Base-by-base conservation (phyloP, 1,140 invertebrate genomes). In the Drosophila saltans region DNA sequence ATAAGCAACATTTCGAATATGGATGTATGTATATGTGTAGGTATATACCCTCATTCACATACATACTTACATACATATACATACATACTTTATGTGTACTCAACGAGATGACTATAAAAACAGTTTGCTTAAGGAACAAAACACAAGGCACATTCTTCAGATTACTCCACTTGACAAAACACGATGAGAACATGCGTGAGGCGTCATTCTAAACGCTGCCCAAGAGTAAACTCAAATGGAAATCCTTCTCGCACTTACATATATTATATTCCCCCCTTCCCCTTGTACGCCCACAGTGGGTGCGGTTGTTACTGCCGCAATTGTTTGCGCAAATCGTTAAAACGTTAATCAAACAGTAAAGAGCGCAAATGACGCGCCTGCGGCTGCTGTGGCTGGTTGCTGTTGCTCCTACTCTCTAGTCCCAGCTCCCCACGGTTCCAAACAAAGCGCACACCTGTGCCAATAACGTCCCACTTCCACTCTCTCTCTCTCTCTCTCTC, bases 311-410 rank as follows among this genome's bases (percentile, higher is more conserved):
- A 66, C 75, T 66, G 82, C 66, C 75, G 43, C 83, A 86, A 83
- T 86, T 86, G 84, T 86, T 88, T 86, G 83, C 83, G 52, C 80
- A 86, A 86, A 86, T 86, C 83, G 83, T 86, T 86, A 86, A 88
- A 86, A 75, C 83, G 80, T 85, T 88, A 86, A 86, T 86, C 83
- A 86, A 88, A 86, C 80, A 88, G 76, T 68, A 80, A 88, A 88
- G 84, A 86, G 73, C 78, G 77, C 76, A 82, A 80, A 76, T 85
- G 77, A 82, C 76, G 69, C 75, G 81, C 66, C 75, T 62, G 72
- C 68, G 61, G 66, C 48, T 40, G 40, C 56, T 62, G 60, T 43
- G 26, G 60, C 39, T 30, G 28, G 28, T 4, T 33, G 6, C n/a
- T 48, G 43, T 52, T 52, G 21, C 21, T 26, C 21, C 21, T 52